A percentile compares a stretch with the other conserved stretches of the same genome.
These are phyloP conservation scores for Schizopygopsis pylzovi DNA, from an alignment of 2,797 vertebrate genomes.

Conservation along the genomic window DNA sequence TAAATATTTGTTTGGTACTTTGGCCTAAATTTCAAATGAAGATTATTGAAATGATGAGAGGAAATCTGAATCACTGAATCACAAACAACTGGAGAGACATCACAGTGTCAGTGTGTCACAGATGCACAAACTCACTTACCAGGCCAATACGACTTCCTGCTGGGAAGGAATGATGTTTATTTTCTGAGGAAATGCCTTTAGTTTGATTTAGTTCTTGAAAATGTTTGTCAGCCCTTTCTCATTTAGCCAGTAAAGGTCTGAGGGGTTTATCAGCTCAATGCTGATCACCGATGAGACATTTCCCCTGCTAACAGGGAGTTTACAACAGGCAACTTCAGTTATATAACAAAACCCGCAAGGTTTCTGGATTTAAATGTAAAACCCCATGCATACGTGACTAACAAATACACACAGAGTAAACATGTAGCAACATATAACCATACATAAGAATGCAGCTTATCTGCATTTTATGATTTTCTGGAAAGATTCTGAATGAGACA, in stretches of 20 bases:
- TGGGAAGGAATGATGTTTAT: conserved; percentile 16
- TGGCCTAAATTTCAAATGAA: conserved; percentile 7
- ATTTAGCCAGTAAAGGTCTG: neutral
- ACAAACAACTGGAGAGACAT: conserved; percentile 8
- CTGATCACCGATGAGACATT: neutral
- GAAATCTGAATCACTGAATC: neutral
- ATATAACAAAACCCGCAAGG: neutral
- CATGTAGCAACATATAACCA: neutral
- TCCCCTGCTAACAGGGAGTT: neutral
- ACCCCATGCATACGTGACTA: neutral
- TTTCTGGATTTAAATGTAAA: neutral
- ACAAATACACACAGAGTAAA: neutral
- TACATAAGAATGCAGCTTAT: neutral
- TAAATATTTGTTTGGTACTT: neutral
- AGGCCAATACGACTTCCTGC: neutral
- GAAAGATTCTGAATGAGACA: neutral
- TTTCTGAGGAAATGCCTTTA: conserved; percentile 5
- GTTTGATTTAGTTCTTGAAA: neutral
- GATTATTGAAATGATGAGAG: neutral
- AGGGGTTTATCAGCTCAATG: neutral
- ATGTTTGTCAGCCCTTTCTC: neutral
- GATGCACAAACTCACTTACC: neutral
- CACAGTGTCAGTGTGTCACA: neutral
- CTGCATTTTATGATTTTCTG: conserved; percentile 3
- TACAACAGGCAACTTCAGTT: neutral